Evolutionary conservation across 1,140 invertebrate species (phyloP).

Genomic region (Rhopalosiphum maidis): DNA sequence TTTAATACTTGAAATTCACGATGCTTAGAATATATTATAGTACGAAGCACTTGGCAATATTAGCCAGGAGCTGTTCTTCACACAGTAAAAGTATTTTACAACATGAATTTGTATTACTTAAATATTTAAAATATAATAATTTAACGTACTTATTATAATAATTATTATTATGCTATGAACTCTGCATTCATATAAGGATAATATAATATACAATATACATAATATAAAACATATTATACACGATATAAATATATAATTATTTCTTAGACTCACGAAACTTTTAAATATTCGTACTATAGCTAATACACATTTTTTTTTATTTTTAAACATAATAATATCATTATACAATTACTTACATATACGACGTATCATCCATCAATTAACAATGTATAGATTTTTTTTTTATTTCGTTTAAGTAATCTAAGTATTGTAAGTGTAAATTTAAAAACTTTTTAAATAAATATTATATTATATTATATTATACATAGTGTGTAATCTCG

Average conservation of each 20-base stretch:
- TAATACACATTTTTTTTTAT: conserved; percentile 20
- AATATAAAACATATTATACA: neutral
- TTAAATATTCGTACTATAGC: neutral
- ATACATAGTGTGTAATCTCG: neutral
- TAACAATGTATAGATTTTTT: conserved; percentile 46
- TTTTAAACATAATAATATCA: neutral
- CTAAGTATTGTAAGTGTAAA: neutral
- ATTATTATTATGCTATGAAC: neutral
- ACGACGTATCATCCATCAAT: conserved; percentile 55
- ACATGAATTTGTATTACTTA: conserved; percentile 27
- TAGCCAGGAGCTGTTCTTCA: neutral
- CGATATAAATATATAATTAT: neutral
- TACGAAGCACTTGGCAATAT: neutral
- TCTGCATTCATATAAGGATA: neutral
- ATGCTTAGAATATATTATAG: conserved; percentile 9
- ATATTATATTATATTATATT: neutral
- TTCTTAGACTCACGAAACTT: conserved; percentile 25
- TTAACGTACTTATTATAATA: neutral
- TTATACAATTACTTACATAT: conserved; percentile 27
- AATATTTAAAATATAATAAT: conserved; percentile 14
- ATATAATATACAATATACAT: neutral
- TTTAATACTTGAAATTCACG: conserved; percentile 18
- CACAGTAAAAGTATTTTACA: neutral
- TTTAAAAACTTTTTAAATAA: neutral
- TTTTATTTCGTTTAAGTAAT: neutral